Evolutionary conservation across 1,140 invertebrate genomes (phyloP).

Genomic region (Sarcophaga peregrina): DNA sequence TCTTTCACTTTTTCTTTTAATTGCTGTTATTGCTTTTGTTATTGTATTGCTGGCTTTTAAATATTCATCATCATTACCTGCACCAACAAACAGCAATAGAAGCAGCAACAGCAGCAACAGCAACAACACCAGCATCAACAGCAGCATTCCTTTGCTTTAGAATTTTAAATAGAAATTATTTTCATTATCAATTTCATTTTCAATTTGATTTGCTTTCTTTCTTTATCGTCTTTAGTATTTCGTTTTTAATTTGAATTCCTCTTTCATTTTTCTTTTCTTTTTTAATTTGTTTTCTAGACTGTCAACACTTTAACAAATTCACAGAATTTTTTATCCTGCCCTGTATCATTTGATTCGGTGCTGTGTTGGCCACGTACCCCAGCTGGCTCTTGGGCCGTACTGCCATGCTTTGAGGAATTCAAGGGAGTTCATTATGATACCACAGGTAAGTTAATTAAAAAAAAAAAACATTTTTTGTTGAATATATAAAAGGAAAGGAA

Average conservation of each 20-base stretch:
- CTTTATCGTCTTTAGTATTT: neutral
- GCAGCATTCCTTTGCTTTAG: neutral
- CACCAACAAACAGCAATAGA: neutral
- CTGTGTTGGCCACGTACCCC: slow-evolving; percentile 83
- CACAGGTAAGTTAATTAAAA: slow-evolving; percentile 70
- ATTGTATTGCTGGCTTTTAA: neutral
- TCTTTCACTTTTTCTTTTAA: neutral
- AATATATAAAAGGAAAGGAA: too few relatives aligned
- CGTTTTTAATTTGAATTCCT: neutral
- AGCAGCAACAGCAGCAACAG: neutral
- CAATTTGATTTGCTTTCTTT: neutral
- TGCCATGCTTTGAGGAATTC: slow-evolving; percentile 81
- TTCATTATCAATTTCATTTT: neutral
- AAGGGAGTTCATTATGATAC: slow-evolving; percentile 81
- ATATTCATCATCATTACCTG: slow-evolving; percentile 10
- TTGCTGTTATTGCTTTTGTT: neutral
- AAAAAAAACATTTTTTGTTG: neutral
- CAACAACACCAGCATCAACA: neutral
- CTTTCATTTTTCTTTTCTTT: neutral
- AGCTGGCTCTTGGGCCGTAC: slow-evolving; percentile 71
- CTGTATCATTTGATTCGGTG: slow-evolving; percentile 76
- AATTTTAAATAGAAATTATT: neutral
- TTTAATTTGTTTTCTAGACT: neutral
- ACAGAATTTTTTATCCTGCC: slow-evolving; percentile 64
- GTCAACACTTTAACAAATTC: neutral